These are phyloP conservation scores for Oncorhynchus clarkii DNA, from an alignment of 2,113 vertebrate species.

Conservation along the genomic window DNA sequence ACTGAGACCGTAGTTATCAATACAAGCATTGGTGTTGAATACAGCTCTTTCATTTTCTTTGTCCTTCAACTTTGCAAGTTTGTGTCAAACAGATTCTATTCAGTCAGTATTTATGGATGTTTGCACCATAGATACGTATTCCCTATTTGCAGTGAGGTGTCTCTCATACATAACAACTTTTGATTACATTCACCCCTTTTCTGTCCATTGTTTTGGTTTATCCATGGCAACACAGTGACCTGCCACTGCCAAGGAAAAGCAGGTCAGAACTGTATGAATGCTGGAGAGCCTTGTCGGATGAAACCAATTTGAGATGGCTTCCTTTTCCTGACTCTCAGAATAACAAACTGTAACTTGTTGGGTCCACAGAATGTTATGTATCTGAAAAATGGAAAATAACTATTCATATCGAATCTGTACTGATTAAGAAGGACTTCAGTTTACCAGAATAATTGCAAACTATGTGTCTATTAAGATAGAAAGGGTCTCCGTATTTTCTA, in stretches of 20 bases:
- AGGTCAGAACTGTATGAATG: not conserved
- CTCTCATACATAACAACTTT: not conserved
- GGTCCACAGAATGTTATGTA: not conserved
- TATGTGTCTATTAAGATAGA: not conserved
- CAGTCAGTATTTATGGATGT: no score
- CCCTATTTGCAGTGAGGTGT: no score
- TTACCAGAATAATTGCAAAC: not conserved
- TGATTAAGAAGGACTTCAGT: not conserved
- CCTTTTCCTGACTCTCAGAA: not conserved
- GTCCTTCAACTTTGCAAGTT: no score
- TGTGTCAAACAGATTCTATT: no score
- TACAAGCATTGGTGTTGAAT: no score
- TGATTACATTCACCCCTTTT: not conserved
- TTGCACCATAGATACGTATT: no score
- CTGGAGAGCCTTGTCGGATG: not conserved
- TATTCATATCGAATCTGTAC: not conserved
- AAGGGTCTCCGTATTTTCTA: not conserved
- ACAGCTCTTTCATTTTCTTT: no score
- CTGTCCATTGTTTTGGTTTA: not conserved
- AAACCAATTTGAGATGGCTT: not conserved
- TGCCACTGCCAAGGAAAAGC: not conserved
- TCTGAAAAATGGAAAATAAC: not conserved
- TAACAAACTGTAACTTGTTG: not conserved
- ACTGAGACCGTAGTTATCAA: no score
- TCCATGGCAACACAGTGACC: not conserved